Evolutionary conservation across 2,797 vertebrate species (phyloP).

Genomic region (Eulemur rubriventer): DNA sequence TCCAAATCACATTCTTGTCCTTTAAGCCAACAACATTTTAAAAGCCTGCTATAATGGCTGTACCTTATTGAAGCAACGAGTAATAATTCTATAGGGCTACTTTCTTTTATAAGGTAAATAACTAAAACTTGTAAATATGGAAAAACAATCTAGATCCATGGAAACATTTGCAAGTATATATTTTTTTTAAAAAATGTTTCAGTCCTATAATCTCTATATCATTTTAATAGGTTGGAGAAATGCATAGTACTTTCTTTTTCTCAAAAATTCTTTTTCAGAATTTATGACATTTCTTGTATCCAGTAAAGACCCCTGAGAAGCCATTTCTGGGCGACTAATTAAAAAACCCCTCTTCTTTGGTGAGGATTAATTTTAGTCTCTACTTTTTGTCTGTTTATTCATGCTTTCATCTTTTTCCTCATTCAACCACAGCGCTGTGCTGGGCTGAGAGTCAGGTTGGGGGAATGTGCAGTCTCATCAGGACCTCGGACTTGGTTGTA

Average conservation of each 20-base stretch:
- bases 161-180: conserved; percentile 10
- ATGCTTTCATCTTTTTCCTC: neutral
- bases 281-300: neutral
- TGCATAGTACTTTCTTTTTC: neutral
- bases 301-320: neutral
- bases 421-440: neutral
- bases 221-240: conserved; percentile 16
- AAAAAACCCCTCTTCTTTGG: neutral
- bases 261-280: conserved; percentile 16
- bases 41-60: conserved; percentile 28
- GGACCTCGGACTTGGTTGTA: neutral
- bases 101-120: conserved; percentile 47
- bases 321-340: neutral
- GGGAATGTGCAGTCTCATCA: neutral
- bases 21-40: conserved; percentile 55
- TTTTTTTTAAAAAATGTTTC: neutral
- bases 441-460: neutral
- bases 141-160: neutral
- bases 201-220: neutral
- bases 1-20: conserved; percentile 56
- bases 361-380: neutral
- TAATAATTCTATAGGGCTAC: neutral
- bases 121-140: conserved; percentile 14
- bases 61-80: conserved; percentile 3
- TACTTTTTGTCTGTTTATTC: neutral